Evolutionary conservation across 2,113 vertebrate genomes (phyloP).

Genomic region (Sturnira hondurensis): DNA sequence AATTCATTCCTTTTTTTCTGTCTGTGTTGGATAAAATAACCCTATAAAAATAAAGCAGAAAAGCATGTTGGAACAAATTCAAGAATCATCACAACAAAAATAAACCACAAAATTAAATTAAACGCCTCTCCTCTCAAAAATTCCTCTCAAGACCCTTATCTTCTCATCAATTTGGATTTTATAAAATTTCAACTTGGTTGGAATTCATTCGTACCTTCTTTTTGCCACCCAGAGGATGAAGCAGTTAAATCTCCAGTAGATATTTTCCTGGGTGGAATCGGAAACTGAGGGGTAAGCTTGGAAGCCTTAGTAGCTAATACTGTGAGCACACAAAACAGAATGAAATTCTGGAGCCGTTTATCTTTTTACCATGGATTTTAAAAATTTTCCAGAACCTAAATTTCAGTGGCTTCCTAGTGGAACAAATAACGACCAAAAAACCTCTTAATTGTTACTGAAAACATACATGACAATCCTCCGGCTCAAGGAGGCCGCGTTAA

Average conservation of each 20-base stretch:
- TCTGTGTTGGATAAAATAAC: not conserved
- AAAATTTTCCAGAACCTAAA: not conserved
- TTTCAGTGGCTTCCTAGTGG: not conserved
- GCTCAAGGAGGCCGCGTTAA: not conserved
- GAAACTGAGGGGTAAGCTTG: not conserved
- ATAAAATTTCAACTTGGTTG: not conserved
- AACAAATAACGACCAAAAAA: slow-evolving; percentile 55
- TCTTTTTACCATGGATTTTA: not conserved
- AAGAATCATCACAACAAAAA: not conserved
- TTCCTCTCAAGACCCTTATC: not conserved
- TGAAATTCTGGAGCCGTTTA: slow-evolving; percentile 4
- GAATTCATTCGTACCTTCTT: not conserved
- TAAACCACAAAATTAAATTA: not conserved
- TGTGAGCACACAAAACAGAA: not conserved
- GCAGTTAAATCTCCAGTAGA: not conserved
- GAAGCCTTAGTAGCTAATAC: not conserved
- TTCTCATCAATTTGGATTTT: not conserved
- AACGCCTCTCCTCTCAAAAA: not conserved
- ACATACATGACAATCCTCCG: not conserved
- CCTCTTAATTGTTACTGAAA: slow-evolving; percentile 30
- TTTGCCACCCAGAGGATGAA: not conserved
- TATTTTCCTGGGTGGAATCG: not conserved
- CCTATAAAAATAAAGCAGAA: not conserved
- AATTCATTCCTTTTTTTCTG: not conserved
- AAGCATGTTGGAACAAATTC: not conserved